phyloP scores from a whole-genome alignment of 2,113 vertebrate genomes.

The Lates calcarifer region DNA sequence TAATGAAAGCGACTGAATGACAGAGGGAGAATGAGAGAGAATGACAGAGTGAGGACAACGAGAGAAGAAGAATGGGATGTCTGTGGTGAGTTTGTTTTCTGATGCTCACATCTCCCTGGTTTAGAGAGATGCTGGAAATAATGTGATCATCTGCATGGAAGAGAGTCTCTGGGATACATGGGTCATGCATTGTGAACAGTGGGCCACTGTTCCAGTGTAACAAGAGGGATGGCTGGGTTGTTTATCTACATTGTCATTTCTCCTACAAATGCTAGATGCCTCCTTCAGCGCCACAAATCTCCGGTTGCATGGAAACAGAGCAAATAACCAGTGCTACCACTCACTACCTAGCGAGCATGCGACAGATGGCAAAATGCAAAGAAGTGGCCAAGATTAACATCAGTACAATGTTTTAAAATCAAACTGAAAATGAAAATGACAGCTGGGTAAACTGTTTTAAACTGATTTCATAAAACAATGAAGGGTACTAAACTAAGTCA shows the following conservation, averaged over 20 bases:
- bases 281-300: slow-evolving; percentile 20
- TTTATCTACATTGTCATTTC: slow-evolving; percentile 33
- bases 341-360: slow-evolving; percentile 30
- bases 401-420: slow-evolving; percentile 35
- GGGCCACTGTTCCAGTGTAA: slow-evolving; percentile 7
- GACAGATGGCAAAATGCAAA: slow-evolving; percentile 50
- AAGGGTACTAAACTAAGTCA: background rate
- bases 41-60: slow-evolving; percentile 32
- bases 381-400: slow-evolving; percentile 46
- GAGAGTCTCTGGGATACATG: slow-evolving; percentile 30
- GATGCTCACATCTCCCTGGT: slow-evolving; percentile 17
- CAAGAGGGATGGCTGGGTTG: slow-evolving; percentile 17
- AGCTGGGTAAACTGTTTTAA: slow-evolving; percentile 35
- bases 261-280: slow-evolving; percentile 21
- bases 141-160: slow-evolving; percentile 52
- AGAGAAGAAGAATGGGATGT: slow-evolving; percentile 19
- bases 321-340: slow-evolving; percentile 26
- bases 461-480: background rate
- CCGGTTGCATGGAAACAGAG: slow-evolving; percentile 39
- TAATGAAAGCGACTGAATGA: slow-evolving; percentile 25
- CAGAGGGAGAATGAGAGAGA: slow-evolving; percentile 25
- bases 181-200: slow-evolving; percentile 16
- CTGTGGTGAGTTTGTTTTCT: slow-evolving; percentile 37
- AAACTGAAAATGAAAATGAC: slow-evolving; percentile 19
- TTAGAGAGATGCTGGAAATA: slow-evolving; percentile 38